Evolutionary conservation across 2,797 vertebrate genomes (phyloP), one percentile per base, ranked within the genome.

Genomic region (Hemibagrus guttatus): DNA sequence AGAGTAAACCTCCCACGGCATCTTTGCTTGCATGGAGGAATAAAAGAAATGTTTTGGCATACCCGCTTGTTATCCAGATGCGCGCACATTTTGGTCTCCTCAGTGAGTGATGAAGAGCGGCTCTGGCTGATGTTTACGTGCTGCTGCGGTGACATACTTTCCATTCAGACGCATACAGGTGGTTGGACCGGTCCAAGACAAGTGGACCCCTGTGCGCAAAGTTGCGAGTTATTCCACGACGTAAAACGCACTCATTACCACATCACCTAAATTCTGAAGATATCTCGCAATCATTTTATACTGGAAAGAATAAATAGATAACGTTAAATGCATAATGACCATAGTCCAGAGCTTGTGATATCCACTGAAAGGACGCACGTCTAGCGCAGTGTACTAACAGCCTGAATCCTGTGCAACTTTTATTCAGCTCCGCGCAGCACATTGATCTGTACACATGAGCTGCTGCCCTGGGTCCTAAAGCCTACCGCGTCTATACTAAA

Each of bases 111-210:
- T 82, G 95, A 96, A 87, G 96, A 96, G 92, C 96, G 94, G 88
- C 93, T 94, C 93, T 96, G 97, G 86, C 95, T 96, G 90, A 96
- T 94, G 92, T 95, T 96, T 92, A 97, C 96, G 82, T 89, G 88
- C 94, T 97, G 97, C 94, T 97, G 97, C 72, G 97, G 97, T 92
- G 97, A 97, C 97, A 98, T 98, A 92, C 93, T 97, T 94, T 97
- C 97, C 97, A 98, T 97, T 90, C 96, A 96, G 94, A 58, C 92
- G 89, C 72, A 56, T 76, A 83, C 91, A 87, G 84, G 88, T 85
- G 87, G 87, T 85, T 66, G 87, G 87, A 85, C 71, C 42, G 87
- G 85, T 88, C 87, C 87, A 85, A 85, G 78, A 80, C 59, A 49
- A 88, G 71, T 16, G 52, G 76, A 68, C 59, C 52, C 87, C 78